Evolutionary conservation across 2,113 vertebrate genomes (phyloP).

Genomic region (Rhinopomastus cyanomelas): DNA sequence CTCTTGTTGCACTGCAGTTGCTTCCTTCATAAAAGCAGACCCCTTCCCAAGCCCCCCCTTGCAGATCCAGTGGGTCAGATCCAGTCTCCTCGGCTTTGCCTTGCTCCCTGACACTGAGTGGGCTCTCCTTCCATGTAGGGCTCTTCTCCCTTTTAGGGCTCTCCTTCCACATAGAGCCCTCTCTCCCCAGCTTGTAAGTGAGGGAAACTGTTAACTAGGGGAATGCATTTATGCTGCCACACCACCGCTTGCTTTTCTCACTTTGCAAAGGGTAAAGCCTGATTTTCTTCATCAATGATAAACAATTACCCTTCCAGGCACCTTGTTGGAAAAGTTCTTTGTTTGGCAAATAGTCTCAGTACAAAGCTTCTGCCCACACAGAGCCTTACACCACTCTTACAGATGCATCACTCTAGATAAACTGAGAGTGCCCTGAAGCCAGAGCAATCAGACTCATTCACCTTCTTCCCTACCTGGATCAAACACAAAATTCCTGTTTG

Average conservation of each 20-base stretch:
- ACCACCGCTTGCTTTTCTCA: not conserved
- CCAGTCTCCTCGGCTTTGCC: not conserved
- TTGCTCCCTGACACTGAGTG: accelerated
- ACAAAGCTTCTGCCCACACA: not conserved
- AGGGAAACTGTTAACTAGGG: not conserved
- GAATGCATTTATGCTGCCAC: not conserved
- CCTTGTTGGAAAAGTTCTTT: not conserved
- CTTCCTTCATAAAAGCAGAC: not conserved
- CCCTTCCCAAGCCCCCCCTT: not conserved
- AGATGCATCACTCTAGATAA: not conserved
- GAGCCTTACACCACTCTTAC: not conserved
- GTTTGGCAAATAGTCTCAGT: not conserved
- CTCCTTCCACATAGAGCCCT: no score
- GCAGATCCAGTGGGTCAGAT: not conserved
- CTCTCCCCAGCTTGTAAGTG: no score
- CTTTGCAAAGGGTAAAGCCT: not conserved
- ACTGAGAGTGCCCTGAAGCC: not conserved
- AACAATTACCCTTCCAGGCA: not conserved
- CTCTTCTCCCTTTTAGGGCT: no score
- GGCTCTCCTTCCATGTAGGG: not conserved
- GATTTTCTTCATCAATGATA: not conserved
- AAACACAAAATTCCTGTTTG: not conserved
- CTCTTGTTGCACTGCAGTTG: not conserved
- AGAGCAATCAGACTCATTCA: not conserved
- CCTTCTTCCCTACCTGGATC: not conserved